Evolutionary conservation across 2,888 invertebrate genomes (phyloP).

Genomic region (Leuctra nigra): DNA sequence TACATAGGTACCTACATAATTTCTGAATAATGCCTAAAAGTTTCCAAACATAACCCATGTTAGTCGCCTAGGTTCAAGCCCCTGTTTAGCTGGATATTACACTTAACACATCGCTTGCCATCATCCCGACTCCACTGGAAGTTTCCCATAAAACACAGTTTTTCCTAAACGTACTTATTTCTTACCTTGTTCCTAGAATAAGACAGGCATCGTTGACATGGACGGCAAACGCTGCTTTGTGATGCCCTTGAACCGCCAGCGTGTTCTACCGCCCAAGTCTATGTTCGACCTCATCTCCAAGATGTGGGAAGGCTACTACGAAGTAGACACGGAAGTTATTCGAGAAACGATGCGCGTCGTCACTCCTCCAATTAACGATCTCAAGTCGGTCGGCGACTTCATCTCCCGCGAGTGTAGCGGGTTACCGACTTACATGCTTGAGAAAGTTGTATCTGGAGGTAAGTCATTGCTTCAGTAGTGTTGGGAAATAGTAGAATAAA

Average conservation of each 20-base stretch:
- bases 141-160: too few species aligned
- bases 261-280: constrained; percentile 71
- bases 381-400: constrained; percentile 56
- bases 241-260: constrained; percentile 75
- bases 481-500: too few species aligned
- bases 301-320: constrained; percentile 72
- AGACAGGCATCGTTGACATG: constrained; percentile 71
- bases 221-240: constrained; percentile 76
- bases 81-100: too few species aligned
- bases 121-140: not conserved
- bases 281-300: constrained; percentile 72
- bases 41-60: too few species aligned
- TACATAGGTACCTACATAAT: too few species aligned
- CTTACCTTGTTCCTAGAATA: constrained; percentile 44
- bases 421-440: constrained; percentile 66
- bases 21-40: too few species aligned
- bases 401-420: constrained; percentile 63
- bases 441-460: constrained; percentile 60
- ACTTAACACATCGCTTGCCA: too few species aligned
- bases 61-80: too few species aligned
- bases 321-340: constrained; percentile 72
- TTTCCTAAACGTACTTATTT: too few species aligned
- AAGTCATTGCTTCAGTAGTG: too few species aligned
- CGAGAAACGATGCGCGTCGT: constrained; percentile 69
- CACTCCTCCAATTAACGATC: constrained; percentile 59